Percentiles rank a stretch among this genome's conserved stretches.
Conservation (phyloP, 1,140 invertebrate genomes). For the Ooceraea biroi region DNA sequence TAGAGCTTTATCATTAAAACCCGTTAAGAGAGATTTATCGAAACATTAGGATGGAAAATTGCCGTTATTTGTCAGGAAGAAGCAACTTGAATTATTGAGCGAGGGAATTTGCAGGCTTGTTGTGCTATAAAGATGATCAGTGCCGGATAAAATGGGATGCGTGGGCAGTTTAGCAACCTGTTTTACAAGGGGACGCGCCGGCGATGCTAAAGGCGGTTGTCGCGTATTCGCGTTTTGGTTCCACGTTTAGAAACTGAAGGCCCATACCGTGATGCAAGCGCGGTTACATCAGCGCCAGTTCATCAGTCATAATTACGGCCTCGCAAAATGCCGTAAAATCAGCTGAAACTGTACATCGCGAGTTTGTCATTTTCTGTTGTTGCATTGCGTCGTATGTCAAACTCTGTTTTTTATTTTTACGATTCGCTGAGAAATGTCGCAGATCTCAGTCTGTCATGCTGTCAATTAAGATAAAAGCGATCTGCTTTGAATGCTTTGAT, state of each 20-base stretch:
- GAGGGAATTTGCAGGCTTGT: too few relatives aligned
- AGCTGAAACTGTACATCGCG: background rate
- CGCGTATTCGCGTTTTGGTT: conserved; percentile 27
- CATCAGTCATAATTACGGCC: background rate
- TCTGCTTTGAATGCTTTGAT: too few relatives aligned
- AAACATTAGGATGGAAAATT: too few relatives aligned
- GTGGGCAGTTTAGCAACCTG: conserved; percentile 26
- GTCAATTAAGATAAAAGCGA: background rate
- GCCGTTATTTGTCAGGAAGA: too few relatives aligned
- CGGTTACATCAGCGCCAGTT: conserved; percentile 18
- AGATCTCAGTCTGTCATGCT: background rate
- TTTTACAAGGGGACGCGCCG: conserved; percentile 9
- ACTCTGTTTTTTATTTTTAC: background rate
- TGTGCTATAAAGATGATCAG: conserved; percentile 8
- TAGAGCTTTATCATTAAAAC: too few relatives aligned
- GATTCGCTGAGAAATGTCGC: background rate
- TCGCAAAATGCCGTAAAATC: background rate
- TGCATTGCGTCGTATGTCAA: background rate
- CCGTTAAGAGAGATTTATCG: too few relatives aligned
- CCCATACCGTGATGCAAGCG: conserved; percentile 20
- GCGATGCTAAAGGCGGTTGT: conserved; percentile 15
- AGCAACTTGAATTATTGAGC: background rate
- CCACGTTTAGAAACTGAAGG: conserved; percentile 29
- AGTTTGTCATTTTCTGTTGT: background rate
- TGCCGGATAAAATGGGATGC: background rate